Conservation (phyloP, 2,888 invertebrate species). For the Metellina segmentata region DNA sequence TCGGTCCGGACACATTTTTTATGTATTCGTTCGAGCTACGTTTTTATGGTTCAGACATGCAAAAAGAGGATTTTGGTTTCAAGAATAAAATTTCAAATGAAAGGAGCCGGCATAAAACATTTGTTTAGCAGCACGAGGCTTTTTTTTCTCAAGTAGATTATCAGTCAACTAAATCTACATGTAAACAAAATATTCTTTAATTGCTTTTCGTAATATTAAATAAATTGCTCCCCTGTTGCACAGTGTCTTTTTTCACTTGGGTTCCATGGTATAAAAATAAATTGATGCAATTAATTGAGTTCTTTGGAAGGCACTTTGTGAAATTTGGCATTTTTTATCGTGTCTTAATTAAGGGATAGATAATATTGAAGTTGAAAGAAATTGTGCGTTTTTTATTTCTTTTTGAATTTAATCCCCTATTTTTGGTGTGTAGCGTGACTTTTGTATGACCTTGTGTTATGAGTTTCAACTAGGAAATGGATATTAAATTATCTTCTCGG, state of each 20-base stretch:
- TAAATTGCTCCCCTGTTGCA: slow-evolving; percentile 22
- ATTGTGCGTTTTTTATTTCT: background rate
- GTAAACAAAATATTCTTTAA: slow-evolving; percentile 2
- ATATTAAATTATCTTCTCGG: no score
- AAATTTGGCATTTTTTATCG: background rate
- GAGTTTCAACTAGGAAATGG: no score
- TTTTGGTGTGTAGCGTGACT: no score
- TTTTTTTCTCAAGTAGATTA: background rate
- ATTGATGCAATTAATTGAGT: background rate
- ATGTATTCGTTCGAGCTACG: background rate
- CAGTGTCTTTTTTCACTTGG: background rate
- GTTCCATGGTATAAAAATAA: background rate
- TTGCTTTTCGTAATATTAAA: slow-evolving; percentile 11
- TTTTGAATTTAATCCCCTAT: background rate
- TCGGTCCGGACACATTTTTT: background rate
- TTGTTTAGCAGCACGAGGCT: background rate
- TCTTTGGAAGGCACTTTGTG: background rate
- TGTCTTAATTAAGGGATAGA: background rate
- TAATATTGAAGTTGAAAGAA: background rate
- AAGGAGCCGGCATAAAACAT: background rate
- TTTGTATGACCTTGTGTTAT: no score
- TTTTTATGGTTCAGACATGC: background rate
- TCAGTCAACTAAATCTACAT: background rate
- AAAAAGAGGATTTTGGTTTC: background rate
- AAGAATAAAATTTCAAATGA: background rate